Evolutionary conservation across 2,113 vertebrate genomes (phyloP).

Genomic region (Blennius ocellaris): DNA sequence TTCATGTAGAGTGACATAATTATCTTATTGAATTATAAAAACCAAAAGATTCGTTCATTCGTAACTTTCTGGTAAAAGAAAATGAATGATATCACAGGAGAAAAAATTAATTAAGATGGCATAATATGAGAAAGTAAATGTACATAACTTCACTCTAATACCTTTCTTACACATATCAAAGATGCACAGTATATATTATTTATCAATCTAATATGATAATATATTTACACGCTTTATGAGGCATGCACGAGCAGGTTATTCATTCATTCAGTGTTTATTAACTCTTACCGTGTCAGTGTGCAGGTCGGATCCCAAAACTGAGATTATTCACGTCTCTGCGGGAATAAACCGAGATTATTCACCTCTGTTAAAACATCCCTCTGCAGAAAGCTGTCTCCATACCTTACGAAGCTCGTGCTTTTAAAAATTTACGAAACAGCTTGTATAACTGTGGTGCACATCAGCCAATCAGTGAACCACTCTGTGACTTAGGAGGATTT

Average conservation of each 20-base stretch:
- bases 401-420: conserved; percentile 65
- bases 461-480: conserved; percentile 65
- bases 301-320: neutral
- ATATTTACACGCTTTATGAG: no score
- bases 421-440: conserved; percentile 66
- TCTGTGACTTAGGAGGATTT: neutral
- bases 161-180: no score
- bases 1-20: no score
- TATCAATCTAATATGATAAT: no score
- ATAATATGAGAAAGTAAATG: no score
- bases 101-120: no score
- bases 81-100: no score
- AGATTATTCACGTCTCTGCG: neutral
- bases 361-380: neutral
- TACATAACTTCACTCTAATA: no score
- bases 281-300: conserved; percentile 47
- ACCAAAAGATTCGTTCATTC: no score
- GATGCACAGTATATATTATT: no score
- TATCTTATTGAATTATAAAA: no score
- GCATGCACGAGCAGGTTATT: neutral
- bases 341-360: neutral
- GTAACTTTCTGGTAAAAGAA: no score
- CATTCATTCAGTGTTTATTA: neutral
- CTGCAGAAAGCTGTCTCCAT: conserved; percentile 20
- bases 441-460: conserved; percentile 66